These are phyloP conservation scores for Mythimna ferrago DNA, from an alignment of 2,888 invertebrate species.

Conservation along the genomic window DNA sequence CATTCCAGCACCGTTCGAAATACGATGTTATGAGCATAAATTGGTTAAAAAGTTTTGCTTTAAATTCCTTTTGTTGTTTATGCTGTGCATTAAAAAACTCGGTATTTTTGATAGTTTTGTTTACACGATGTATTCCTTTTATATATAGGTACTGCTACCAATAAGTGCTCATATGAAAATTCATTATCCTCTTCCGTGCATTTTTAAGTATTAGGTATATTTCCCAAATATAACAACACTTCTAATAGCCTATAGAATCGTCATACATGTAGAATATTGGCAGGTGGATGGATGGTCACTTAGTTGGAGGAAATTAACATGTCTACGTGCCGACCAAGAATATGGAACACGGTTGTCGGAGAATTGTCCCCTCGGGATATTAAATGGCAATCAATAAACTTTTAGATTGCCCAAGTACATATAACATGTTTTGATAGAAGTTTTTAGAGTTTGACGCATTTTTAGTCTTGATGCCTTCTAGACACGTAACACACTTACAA, in stretches of 20 bases:
- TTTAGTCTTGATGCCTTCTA: background rate
- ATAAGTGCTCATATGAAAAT: conserved; percentile 4
- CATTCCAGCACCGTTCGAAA: conserved; percentile 19
- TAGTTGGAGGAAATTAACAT: conserved; percentile 77
- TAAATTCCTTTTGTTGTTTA: conserved; percentile 28
- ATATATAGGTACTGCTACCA: background rate
- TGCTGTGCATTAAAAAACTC: conserved; percentile 11
- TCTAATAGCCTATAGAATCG: conserved; percentile 8
- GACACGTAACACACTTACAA: background rate
- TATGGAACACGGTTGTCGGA: conserved; percentile 63
- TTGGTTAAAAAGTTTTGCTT: conserved; percentile 37
- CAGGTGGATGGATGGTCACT: conserved; percentile 63
- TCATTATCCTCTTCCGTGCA: background rate
- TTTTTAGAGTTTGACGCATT: conserved; percentile 1
- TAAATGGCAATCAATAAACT: conserved; percentile 34
- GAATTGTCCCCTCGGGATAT: conserved; percentile 42
- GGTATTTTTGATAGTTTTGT: conserved; percentile 1
- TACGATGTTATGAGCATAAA: conserved; percentile 15
- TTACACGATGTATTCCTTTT: conserved; percentile 1
- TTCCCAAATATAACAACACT: background rate
- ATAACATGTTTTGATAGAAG: background rate
- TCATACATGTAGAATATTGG: conserved; percentile 51
- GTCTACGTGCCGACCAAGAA: conserved; percentile 66
- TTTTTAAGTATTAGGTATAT: background rate
- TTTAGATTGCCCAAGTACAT: background rate